Conservation (phyloP, 1,140 invertebrate genomes). For the Drosophila nigrodunni region DNA sequence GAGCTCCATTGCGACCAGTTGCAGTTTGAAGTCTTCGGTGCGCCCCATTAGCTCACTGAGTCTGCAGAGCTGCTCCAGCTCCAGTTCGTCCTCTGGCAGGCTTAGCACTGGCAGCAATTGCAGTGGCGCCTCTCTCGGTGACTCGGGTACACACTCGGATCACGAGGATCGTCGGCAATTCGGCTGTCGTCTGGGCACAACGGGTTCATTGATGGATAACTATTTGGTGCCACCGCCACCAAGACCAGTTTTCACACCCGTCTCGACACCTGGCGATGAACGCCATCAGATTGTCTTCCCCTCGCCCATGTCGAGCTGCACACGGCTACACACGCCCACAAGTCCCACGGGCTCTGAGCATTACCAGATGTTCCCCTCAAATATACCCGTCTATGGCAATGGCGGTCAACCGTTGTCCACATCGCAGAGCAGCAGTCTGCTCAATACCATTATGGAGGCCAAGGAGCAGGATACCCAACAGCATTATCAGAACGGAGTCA, state of each 20-base stretch:
- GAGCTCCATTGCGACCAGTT: conserved; percentile 79
- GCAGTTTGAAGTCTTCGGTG: conserved; percentile 84
- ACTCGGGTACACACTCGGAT: conserved; percentile 93
- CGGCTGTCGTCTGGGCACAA: conserved; percentile 85
- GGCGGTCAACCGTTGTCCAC: conserved; percentile 61
- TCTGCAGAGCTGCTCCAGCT: conserved; percentile 89
- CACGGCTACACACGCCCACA: conserved; percentile 76
- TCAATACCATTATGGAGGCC: conserved; percentile 81
- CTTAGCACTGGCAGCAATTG: conserved; percentile 90
- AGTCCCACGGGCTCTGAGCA: conserved; percentile 78
- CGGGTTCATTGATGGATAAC: conserved; percentile 85
- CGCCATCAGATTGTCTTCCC: conserved; percentile 77
- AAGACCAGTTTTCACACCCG: conserved; percentile 84
- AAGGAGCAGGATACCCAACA: conserved; percentile 73
- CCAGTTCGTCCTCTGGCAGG: conserved; percentile 90
- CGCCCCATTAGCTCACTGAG: conserved; percentile 91
- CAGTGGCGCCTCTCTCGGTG: conserved; percentile 91
- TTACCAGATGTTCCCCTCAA: conserved; percentile 84
- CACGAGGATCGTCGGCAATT: conserved; percentile 90
- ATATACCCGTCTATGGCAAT: conserved; percentile 80
- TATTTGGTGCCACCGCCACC: conserved; percentile 87
- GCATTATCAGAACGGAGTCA: conserved; percentile 77
- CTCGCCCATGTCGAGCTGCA: conserved; percentile 74
- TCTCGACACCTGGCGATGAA: conserved; percentile 80
- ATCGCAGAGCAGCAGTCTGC: conserved; percentile 72